Percentiles rank a stretch among this genome's conserved stretches.
phyloP scores from a whole-genome alignment of 1,140 invertebrate species.

The Ditylenchus dipsaci region DNA sequence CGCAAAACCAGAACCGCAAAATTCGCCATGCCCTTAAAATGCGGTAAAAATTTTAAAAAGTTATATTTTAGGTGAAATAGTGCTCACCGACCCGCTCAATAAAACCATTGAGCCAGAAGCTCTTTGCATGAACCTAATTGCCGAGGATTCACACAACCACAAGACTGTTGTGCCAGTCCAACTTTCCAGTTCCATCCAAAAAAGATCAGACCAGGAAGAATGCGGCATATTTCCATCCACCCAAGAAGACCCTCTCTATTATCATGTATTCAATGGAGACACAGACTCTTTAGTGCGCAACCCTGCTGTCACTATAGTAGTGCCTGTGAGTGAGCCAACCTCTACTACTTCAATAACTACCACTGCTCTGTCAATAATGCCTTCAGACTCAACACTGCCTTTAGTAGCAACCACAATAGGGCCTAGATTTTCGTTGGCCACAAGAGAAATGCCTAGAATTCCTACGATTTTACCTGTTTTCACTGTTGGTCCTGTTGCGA shows the following conservation, averaged over 20 bases:
- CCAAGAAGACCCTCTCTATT: not conserved
- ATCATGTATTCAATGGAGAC: not conserved
- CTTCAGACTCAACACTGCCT: not conserved
- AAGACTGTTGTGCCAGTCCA: not conserved
- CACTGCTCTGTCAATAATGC: not conserved
- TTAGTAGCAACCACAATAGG: too few relatives aligned
- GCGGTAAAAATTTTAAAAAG: not conserved
- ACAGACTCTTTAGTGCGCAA: not conserved
- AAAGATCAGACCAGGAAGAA: not conserved
- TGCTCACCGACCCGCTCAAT: not conserved
- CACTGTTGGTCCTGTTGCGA: too few relatives aligned
- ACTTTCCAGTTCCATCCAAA: not conserved
- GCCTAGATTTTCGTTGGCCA: too few relatives aligned
- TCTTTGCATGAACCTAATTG: not conserved
- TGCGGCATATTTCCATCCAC: not conserved
- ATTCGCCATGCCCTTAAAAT: too few relatives aligned
- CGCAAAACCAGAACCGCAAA: too few relatives aligned
- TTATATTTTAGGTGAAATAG: slow-evolving; percentile 1
- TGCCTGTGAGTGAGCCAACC: not conserved
- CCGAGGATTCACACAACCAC: not conserved
- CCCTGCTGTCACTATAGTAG: not conserved
- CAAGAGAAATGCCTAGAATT: too few relatives aligned
- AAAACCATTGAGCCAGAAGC: not conserved
- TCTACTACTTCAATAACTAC: not conserved
- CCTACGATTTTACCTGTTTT: too few relatives aligned